A percentile compares a stretch with the other conserved stretches of the same genome.
These are phyloP conservation scores for Bathynomus jamesi DNA, from an alignment of 1,140 invertebrate species.

Conservation along the genomic window DNA sequence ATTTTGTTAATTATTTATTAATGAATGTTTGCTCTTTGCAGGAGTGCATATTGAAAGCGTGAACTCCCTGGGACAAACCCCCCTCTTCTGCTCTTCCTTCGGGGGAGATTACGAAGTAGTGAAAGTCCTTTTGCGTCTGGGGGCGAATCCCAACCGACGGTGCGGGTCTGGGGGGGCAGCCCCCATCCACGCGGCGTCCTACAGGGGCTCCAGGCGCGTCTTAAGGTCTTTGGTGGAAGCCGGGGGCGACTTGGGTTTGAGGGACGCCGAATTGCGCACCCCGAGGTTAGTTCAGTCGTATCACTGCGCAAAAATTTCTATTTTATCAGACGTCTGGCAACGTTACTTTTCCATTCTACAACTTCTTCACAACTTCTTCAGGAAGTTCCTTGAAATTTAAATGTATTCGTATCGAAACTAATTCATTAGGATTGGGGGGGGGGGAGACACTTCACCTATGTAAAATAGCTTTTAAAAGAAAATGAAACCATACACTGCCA, in stretches of 20 bases:
- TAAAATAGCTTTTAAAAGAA: too few relatives aligned
- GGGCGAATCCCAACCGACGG: constrained; percentile 46
- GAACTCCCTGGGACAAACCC: constrained; percentile 45
- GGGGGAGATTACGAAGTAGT: constrained; percentile 41
- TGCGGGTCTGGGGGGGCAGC: constrained; percentile 42
- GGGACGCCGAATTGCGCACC: constrained; percentile 39
- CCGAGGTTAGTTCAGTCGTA: constrained; percentile 20
- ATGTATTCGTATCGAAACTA: too few relatives aligned
- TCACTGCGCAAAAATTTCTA: neutral
- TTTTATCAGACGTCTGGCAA: neutral
- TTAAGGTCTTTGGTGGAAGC: constrained; percentile 42
- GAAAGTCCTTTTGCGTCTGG: constrained; percentile 42
- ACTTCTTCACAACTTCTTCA: too few relatives aligned
- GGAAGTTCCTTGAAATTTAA: too few relatives aligned
- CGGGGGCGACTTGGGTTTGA: constrained; percentile 46
- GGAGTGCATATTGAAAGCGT: constrained; percentile 42
- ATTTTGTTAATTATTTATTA: too few relatives aligned
- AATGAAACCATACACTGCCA: too few relatives aligned
- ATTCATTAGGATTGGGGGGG: too few relatives aligned
- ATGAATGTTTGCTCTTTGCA: neutral
- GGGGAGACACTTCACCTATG: too few relatives aligned
- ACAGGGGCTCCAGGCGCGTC: constrained; percentile 41
- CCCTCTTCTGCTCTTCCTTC: constrained; percentile 46
- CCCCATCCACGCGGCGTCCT: constrained; percentile 45
- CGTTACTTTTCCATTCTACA: too few relatives aligned